Base-by-base conservation (phyloP, 2,797 vertebrate species). In the Pipistrellus nathusii region DNA sequence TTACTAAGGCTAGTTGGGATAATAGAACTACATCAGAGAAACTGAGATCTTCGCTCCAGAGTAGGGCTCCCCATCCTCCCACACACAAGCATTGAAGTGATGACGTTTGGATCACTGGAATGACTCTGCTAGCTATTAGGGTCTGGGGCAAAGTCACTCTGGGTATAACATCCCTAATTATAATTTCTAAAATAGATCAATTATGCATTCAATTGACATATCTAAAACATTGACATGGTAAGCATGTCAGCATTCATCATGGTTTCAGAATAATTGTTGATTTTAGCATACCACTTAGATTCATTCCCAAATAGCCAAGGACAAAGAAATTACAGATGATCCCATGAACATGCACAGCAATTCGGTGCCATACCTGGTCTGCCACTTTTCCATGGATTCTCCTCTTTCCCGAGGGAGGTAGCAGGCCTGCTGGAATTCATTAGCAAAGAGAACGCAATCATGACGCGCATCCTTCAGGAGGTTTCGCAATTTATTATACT, bases 391-490 rank as follows among this genome's bases (percentile, higher is more conserved):
- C 96, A 98, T 97, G 87, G 98, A 96, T 93, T 99, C 99, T 15
- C 99, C 99, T 89, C 98, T 99, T 85, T 99, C 98, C 69, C 99
- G 98, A 0, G 99, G 98, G 90, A 99, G 98, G 81, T 99, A 99
- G 46, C 98, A 99, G 85, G 98, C 97, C 96, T 98, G 97, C 82
- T 99, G 99, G 96, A 99, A 99, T 53, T 99, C 99, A 62, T 99
- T 99, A 44, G 99, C 98, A 96, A 99, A 99, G 95, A 99, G 98
- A 25, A 98, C 72, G 0, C 99, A 99, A 91, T 99, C 99, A 0
- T 98, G 99, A 0, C 99, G 99, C 1, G 99, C 98, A 94, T 99
- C 99, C 97, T 98, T 99, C 85, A 99, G 87, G 0, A 99, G 98
- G 93, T 97, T 98, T 10, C 99, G 98, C 91, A 99, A 94, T 78